Evolutionary conservation across 2,113 vertebrate species (phyloP).

Genomic region (Burhinus oedicnemus): DNA sequence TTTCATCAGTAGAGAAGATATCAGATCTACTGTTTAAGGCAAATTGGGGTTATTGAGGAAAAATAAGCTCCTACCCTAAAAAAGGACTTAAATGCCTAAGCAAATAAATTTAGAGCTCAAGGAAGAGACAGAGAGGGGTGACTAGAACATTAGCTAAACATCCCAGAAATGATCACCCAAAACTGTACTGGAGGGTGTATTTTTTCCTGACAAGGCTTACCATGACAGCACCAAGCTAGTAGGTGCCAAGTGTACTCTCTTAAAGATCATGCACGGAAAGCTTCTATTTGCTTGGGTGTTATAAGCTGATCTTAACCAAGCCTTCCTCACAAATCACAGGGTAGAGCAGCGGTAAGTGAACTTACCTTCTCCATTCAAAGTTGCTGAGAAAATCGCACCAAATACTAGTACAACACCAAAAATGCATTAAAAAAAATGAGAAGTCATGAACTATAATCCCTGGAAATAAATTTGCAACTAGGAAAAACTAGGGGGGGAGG

Average conservation of each 20-base stretch:
- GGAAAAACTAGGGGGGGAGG: background rate
- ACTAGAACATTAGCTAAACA: conserved; percentile 29
- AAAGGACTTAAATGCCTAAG: conserved; percentile 23
- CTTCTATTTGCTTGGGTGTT: background rate
- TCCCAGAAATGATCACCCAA: conserved; percentile 23
- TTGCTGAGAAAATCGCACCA: background rate
- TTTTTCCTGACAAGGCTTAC: background rate
- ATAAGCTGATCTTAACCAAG: background rate
- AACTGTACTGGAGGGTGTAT: background rate
- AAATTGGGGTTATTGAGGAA: conserved; percentile 42
- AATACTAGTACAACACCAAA: background rate
- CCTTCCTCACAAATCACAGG: background rate
- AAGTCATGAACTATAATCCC: background rate
- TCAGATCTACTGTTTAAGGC: background rate
- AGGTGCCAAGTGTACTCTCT: background rate
- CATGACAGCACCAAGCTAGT: background rate
- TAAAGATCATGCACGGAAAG: background rate
- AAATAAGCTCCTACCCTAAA: conserved; percentile 37
- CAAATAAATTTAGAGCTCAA: conserved; percentile 57
- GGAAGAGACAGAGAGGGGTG: background rate
- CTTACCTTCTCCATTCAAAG: background rate
- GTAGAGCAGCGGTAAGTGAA: background rate
- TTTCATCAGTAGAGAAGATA: conserved; percentile 8
- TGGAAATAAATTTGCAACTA: background rate
- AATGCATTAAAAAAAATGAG: background rate